Evolutionary conservation across 2,888 invertebrate genomes (phyloP).

Genomic region (Bimastos eiseni): DNA sequence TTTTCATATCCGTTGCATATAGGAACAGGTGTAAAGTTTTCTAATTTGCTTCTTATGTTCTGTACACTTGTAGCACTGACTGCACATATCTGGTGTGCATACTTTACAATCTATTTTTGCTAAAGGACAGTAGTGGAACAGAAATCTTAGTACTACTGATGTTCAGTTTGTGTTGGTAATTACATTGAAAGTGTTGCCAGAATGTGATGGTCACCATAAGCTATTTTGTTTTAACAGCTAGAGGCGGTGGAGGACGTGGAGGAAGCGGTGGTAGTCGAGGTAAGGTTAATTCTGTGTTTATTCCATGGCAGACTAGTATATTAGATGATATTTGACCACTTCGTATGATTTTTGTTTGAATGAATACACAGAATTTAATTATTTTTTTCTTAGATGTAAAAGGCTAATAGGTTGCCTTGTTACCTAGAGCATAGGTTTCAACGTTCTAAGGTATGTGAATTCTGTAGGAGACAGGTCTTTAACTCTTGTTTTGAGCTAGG

Average conservation of each 20-base stretch:
- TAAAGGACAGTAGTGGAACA: background rate
- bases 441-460: background rate
- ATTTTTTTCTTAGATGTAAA: background rate
- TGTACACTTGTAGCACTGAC: too few species aligned
- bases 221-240: background rate
- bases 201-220: background rate
- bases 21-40: too few species aligned
- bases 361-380: background rate
- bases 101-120: background rate
- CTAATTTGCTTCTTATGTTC: too few species aligned
- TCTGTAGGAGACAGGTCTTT: background rate
- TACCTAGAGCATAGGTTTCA: background rate
- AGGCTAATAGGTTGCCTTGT: background rate
- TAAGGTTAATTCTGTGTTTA: background rate
- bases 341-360: background rate
- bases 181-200: background rate
- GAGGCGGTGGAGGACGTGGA: conserved; percentile 18
- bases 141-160: background rate
- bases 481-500: background rate
- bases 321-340: background rate
- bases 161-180: background rate
- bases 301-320: background rate
- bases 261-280: conserved; percentile 33
- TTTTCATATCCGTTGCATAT: too few species aligned
- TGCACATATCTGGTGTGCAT: too few species aligned